Conservation (phyloP, 2,888 invertebrate genomes). For the Homarus gammarus region DNA sequence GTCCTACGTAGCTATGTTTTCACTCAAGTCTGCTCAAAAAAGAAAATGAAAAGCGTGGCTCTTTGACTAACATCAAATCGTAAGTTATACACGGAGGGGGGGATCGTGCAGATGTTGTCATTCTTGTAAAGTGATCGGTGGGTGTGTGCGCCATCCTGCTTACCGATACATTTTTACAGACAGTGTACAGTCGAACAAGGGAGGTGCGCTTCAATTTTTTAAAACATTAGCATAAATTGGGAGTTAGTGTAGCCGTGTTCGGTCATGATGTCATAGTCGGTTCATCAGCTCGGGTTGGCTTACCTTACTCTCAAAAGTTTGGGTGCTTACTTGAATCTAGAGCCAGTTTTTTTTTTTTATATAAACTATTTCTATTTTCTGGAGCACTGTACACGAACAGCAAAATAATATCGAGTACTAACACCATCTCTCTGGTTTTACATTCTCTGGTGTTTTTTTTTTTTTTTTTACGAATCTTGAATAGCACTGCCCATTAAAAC, state of each 20-base stretch:
- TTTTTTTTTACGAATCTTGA: too few species aligned
- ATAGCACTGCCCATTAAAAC: too few species aligned
- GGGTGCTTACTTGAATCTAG: too few species aligned
- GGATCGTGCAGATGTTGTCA: not conserved
- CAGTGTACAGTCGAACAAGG: not conserved
- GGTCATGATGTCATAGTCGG: not conserved
- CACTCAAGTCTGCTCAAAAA: not conserved
- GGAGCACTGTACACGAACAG: too few species aligned
- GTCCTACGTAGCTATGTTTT: not conserved
- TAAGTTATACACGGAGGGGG: not conserved
- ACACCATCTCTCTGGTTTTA: too few species aligned
- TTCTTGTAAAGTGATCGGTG: not conserved
- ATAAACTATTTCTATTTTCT: too few species aligned
- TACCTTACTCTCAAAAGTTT: not conserved
- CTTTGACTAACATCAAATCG: not conserved
- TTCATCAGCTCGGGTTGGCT: not conserved
- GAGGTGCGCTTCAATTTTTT: not conserved
- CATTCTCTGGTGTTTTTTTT: too few species aligned
- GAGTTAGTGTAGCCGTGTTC: not conserved
- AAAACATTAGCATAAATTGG: not conserved
- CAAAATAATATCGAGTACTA: too few species aligned
- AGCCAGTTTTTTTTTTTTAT: too few species aligned
- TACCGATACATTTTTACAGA: not conserved
- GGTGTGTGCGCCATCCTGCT: not conserved
- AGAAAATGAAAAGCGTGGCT: not conserved